phyloP scores from a whole-genome alignment of 2,888 invertebrate species.

The Cantharis flavilabris region DNA sequence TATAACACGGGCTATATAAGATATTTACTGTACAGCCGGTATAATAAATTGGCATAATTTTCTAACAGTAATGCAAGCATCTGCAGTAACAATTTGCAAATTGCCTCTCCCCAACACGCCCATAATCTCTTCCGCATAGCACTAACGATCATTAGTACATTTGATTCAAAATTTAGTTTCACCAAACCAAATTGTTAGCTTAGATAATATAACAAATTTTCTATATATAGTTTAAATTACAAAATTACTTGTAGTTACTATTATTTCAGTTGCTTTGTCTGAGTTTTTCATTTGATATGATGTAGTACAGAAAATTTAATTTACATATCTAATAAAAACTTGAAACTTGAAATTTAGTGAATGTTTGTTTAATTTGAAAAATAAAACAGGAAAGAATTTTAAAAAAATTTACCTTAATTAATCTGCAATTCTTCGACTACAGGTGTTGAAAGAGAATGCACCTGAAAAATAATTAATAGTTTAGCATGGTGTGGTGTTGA shows the following conservation, averaged over 20 bases:
- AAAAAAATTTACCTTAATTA: neutral
- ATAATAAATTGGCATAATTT: neutral
- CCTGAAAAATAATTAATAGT: neutral
- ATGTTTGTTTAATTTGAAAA: neutral
- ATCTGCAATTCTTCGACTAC: neutral
- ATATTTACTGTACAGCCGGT: neutral
- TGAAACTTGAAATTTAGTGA: neutral
- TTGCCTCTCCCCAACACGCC: neutral
- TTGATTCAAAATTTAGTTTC: neutral
- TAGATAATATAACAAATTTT: neutral
- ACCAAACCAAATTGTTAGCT: neutral
- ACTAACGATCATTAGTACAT: conserved; percentile 1
- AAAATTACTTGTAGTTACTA: neutral
- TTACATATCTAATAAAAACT: neutral
- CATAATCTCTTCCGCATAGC: neutral
- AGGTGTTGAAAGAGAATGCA: neutral
- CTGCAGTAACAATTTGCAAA: conserved; percentile 3
- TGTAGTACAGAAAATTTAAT: neutral
- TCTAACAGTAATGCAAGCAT: neutral
- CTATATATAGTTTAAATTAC: neutral
- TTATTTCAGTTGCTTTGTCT: neutral
- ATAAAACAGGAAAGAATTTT: neutral
- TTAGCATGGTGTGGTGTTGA: neutral
- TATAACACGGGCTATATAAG: neutral
- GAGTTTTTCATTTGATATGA: neutral